Conservation (phyloP, 1,140 invertebrate species). For the Bombus waltoni region DNA sequence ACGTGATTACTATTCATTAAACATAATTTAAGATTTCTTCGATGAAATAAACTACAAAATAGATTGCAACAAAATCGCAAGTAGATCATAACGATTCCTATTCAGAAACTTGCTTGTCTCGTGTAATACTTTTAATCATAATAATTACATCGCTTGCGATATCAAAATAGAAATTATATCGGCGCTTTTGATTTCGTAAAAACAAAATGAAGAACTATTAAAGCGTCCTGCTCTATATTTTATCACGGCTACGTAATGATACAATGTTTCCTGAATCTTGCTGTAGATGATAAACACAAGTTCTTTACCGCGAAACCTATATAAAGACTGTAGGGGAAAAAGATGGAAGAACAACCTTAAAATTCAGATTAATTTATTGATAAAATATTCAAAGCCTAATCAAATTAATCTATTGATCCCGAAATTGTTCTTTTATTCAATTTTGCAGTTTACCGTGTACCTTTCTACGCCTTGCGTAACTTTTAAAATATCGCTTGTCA, state of each 20-base stretch:
- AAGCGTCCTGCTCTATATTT: neutral
- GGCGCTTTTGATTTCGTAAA: neutral
- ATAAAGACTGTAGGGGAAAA: neutral
- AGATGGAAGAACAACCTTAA: too few species aligned
- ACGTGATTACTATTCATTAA: neutral
- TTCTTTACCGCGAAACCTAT: neutral
- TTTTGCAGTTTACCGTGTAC: too few species aligned
- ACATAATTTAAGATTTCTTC: neutral
- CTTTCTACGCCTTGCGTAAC: too few species aligned
- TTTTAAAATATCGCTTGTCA: neutral
- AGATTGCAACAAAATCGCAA: constrained; percentile 26
- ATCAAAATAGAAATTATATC: neutral
- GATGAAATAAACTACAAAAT: neutral
- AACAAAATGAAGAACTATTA: neutral
- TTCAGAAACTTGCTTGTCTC: neutral
- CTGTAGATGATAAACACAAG: neutral
- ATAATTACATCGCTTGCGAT: neutral
- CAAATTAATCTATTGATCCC: too few species aligned
- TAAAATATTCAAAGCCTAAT: too few species aligned
- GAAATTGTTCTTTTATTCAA: too few species aligned
- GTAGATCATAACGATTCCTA: constrained; percentile 52
- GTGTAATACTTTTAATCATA: neutral
- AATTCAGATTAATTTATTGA: too few species aligned
- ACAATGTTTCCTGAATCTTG: neutral
- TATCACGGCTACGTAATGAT: neutral